phyloP scores from a whole-genome alignment of 1,140 invertebrate species.

The Lutraria rhynchaena region DNA sequence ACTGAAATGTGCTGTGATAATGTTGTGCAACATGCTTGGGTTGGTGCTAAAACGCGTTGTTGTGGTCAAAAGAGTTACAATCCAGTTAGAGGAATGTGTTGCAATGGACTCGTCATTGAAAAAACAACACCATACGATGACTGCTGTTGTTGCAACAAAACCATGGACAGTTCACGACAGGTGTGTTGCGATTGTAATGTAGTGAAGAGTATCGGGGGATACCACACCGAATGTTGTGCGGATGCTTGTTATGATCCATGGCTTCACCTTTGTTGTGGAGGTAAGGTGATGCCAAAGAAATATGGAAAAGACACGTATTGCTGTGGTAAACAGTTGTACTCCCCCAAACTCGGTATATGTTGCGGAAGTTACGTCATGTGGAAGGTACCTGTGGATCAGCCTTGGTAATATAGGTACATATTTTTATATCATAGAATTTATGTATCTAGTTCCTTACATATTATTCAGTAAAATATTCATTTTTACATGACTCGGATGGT shows the following conservation, averaged over 20 bases:
- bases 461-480: background rate
- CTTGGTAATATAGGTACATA: conserved; percentile 15
- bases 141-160: conserved; percentile 37
- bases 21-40: conserved; percentile 30
- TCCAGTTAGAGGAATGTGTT: conserved; percentile 26
- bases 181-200: conserved; percentile 33
- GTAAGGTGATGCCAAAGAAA: conserved; percentile 16
- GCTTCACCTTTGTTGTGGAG: conserved; percentile 26
- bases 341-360: conserved; percentile 26
- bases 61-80: conserved; percentile 38
- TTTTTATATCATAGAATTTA: background rate
- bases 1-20: conserved; percentile 36
- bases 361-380: conserved; percentile 30
- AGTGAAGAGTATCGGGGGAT: background rate
- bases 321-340: conserved; percentile 33
- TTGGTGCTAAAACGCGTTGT: conserved; percentile 20
- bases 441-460: background rate
- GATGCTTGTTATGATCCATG: conserved; percentile 14
- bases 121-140: conserved; percentile 38
- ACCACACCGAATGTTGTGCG: conserved; percentile 23
- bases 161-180: conserved; percentile 27
- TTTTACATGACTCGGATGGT: no score
- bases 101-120: conserved; percentile 30
- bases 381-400: conserved; percentile 27
- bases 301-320: conserved; percentile 33